phyloP scores from a whole-genome alignment of 2,797 vertebrate species.

The Microctenopoma stevenorrisi region DNA sequence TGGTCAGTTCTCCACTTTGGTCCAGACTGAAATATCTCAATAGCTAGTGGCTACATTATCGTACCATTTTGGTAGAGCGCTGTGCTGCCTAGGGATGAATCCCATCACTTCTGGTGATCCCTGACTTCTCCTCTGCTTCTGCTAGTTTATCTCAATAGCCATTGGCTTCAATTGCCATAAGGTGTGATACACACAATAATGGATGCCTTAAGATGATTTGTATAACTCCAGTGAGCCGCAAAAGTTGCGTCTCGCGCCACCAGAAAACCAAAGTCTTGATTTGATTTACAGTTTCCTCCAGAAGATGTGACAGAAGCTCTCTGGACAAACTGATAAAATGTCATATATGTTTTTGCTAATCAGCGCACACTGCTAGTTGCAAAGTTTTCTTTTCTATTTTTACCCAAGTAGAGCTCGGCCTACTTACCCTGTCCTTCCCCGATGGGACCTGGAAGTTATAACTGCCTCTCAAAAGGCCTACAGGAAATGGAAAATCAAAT shows the following conservation, averaged over 20 bases:
- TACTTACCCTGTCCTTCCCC: conserved; percentile 77
- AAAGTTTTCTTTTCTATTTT: conserved; percentile 80
- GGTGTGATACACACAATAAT: too few relatives aligned
- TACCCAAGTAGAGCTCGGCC: conserved; percentile 81
- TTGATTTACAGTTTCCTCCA: too few relatives aligned
- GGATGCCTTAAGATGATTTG: too few relatives aligned
- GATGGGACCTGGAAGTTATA: conserved; percentile 80
- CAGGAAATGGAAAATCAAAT: conserved; percentile 86
- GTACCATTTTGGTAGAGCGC: background rate
- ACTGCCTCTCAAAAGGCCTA: conserved; percentile 79
- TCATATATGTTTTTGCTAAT: conserved; percentile 61
- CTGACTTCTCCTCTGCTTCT: too few relatives aligned
- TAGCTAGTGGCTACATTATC: background rate
- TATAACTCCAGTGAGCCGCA: too few relatives aligned
- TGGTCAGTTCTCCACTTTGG: background rate
- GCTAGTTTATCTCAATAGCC: too few relatives aligned
- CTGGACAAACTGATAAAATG: conserved; percentile 39
- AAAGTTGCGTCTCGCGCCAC: too few relatives aligned
- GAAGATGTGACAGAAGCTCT: conserved; percentile 6
- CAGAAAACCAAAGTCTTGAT: too few relatives aligned
- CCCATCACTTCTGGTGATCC: background rate
- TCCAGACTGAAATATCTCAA: too few relatives aligned
- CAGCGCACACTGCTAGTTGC: conserved; percentile 54
- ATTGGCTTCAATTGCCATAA: too few relatives aligned
- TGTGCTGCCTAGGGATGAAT: background rate